Base-by-base conservation (phyloP, 2,888 invertebrate species). In the Kuschelorhynchus macadamiae region DNA sequence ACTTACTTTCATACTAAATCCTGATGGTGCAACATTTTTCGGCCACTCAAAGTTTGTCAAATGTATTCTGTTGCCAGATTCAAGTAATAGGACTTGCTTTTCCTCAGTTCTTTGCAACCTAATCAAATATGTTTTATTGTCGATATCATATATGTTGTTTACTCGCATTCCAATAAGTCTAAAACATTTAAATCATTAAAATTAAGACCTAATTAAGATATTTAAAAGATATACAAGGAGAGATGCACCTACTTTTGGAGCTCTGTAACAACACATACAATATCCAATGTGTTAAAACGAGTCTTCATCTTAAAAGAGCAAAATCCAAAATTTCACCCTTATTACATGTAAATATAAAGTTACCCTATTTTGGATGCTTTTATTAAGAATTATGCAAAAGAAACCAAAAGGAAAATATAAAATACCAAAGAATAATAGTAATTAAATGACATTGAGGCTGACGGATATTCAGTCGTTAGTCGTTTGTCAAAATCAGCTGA, bases 11-110 rank as follows among this genome's bases (percentile, higher is more conserved):
- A 99, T 99, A 71, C 96, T 94, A 81, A 98, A 98, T 0, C 97
- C 96, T 0, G 96, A 97, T 0, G 96, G 98, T 4, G 93, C 94
- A 39, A 91, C 88, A 87, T 96, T 97, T 85, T 99, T 99, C 0
- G 98, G 98, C 98, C 99, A 99, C 81, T 98, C 98, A 85, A 96
- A 99, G 36, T 89, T 92, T 9, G 99, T 99, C 3, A 92, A 92
- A 81, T 99, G 99, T 67, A 99, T 91, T 66, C 98, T 87, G 75
- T 90, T 93, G 0, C 97, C 99, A 0, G 98, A 98, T 85, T 99
- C 99, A 30, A 99, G 83, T 5, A 99, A 84, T 25, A 99, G 85
- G 8, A 97, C 89, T 55, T 88, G 88, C 85, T 99, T 99, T 77
- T 93, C 91, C 80, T 97, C 96, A 0, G 91, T 91, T 70, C 93